These are phyloP conservation scores for Acleris laterana DNA, from an alignment of 2,888 invertebrate genomes.

Conservation along the genomic window DNA sequence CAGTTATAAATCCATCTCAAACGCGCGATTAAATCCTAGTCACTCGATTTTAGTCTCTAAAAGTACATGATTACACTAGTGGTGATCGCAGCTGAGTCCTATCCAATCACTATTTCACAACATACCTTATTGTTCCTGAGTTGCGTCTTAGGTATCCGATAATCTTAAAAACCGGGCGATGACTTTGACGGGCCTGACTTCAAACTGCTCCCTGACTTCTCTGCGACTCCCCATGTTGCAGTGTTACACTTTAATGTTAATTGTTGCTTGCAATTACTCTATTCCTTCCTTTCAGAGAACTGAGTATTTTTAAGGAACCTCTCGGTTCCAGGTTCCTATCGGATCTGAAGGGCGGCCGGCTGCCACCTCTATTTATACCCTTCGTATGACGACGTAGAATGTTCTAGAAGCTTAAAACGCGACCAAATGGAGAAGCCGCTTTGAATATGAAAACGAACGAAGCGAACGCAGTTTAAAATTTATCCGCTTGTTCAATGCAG, in stretches of 20 bases:
- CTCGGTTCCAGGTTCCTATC: slow-evolving; percentile 1
- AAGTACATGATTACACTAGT: too few relatives aligned
- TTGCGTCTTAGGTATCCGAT: slow-evolving; percentile 21
- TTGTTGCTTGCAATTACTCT: slow-evolving; percentile 22
- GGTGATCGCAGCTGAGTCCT: neutral
- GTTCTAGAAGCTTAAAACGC: slow-evolving; percentile 25
- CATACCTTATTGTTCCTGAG: slow-evolving; percentile 30
- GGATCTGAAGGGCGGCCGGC: slow-evolving; percentile 25
- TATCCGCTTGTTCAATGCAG: slow-evolving; percentile 24
- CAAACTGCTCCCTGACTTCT: slow-evolving; percentile 23
- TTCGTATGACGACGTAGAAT: slow-evolving; percentile 21
- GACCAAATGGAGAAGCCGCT: slow-evolving; percentile 21
- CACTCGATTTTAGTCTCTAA: neutral
- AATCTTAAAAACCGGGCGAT: slow-evolving; percentile 36
- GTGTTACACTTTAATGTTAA: slow-evolving; percentile 10
- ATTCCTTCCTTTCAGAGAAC: neutral
- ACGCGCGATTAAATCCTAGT: neutral
- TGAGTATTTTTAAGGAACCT: slow-evolving; percentile 10
- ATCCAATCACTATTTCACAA: slow-evolving; percentile 13
- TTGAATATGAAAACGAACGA: neutral
- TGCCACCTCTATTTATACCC: slow-evolving; percentile 30
- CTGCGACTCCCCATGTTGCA: slow-evolving; percentile 23
- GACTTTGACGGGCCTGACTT: slow-evolving; percentile 18
- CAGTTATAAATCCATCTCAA: neutral
- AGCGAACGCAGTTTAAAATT: slow-evolving; percentile 7